Evolutionary conservation across 2,888 invertebrate species (phyloP).

Genomic region (Netelia fuscicornis): DNA sequence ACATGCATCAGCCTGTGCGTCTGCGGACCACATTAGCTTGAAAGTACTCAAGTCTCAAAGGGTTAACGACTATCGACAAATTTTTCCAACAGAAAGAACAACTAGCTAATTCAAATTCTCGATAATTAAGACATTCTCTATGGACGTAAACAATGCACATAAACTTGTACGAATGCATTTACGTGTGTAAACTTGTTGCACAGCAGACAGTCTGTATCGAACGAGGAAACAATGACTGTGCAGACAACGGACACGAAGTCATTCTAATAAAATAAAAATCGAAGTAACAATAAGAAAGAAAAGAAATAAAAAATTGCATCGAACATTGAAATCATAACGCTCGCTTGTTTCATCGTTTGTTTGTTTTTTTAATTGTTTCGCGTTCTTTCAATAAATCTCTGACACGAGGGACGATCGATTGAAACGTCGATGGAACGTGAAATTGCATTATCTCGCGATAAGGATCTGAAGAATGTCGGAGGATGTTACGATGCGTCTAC

Average conservation of each 20-base stretch:
- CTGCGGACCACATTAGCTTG: too few relatives aligned
- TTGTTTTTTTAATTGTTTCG: conserved; percentile 33
- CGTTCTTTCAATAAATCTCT: conserved; percentile 36
- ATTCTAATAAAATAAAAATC: conserved; percentile 2
- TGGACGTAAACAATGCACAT: neutral
- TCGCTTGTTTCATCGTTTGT: conserved; percentile 46
- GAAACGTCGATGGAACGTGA: conserved; percentile 58
- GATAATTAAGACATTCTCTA: too few relatives aligned
- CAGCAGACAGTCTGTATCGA: conserved; percentile 10
- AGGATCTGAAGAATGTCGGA: conserved; percentile 62
- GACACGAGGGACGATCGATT: conserved; percentile 25
- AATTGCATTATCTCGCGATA: conserved; percentile 65
- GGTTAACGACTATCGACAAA: neutral
- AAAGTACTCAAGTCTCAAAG: too few relatives aligned
- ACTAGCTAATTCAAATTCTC: too few relatives aligned
- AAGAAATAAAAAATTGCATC: conserved; percentile 33
- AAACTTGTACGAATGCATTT: neutral
- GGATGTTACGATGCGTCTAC: conserved; percentile 50
- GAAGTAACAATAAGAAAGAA: conserved; percentile 10
- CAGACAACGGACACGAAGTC: conserved; percentile 60
- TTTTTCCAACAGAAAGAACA: neutral
- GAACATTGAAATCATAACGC: conserved; percentile 63
- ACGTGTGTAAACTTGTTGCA: neutral
- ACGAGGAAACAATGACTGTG: conserved; percentile 66
- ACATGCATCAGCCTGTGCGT: too few relatives aligned